Evolutionary conservation across 2,113 vertebrate species (phyloP), one percentile per base, ranked within the genome.

Genomic region (Vidua macroura): DNA sequence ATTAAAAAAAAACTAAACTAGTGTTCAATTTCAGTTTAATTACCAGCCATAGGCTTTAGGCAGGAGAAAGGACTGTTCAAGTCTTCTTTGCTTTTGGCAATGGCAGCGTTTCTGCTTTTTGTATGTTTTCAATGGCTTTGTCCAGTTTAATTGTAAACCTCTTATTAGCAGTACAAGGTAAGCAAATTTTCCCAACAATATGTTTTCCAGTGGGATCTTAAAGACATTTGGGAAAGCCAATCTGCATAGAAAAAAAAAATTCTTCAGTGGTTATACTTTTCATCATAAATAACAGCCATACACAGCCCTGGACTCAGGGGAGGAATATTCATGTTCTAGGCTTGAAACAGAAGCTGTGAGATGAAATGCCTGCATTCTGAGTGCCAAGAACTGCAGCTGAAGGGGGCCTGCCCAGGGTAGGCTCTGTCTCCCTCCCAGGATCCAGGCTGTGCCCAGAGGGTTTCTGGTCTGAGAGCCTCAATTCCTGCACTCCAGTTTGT

Each of bases 131-230:
- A 83, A 6, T 74, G 81, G 5, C 15, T 91, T 88, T 85, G 93
- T 94, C 90, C 94, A 67, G 63, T 90, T 91, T 80, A 67, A 94
- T 88, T 88, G 46, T 69, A 93, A 90, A 77, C 12, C 9, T 83
- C 20, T 92, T 70, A 91, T 90, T 92, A 83, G 55, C 39, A 52
- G 24, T 37, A 44, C 48, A 91, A 95, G 35, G 48, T 85, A 85
- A 78, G 52, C 52, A 63, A 56, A 35, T 51, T 95, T 89, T 89
- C 27, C 35, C 72, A 58, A 58, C 14, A 73, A 27, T 53, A 21
- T 64, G 8, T 83, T 96, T 85, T 78, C 78, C 30, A 48, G 12
- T 25, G 24, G 39, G 27, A 41, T 90, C 59, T 83, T 74, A 80
- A 77, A 77, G 55, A 59, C 6, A 37, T 62, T 75, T 83, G 63